Evolutionary conservation across 2,888 invertebrate genomes (phyloP).

Genomic region (Tenthredo amoena): DNA sequence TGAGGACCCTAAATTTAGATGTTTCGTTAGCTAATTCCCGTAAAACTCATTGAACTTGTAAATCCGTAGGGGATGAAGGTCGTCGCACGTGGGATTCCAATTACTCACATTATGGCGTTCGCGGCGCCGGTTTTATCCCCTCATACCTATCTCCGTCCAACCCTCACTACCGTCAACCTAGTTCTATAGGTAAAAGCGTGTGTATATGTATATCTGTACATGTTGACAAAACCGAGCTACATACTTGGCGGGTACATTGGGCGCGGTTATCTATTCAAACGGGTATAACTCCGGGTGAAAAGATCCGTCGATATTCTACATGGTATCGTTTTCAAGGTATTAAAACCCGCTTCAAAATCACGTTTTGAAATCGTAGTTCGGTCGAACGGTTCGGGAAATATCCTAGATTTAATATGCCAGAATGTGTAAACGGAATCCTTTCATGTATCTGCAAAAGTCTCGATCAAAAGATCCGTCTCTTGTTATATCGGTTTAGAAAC

Average conservation of each 20-base stretch:
- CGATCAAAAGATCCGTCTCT: neutral
- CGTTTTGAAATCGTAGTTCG: neutral
- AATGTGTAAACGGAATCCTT: neutral
- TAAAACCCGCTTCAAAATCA: neutral
- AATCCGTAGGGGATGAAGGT: conserved; percentile 24
- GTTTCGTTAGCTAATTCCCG: conserved; percentile 62
- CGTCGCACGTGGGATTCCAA: conserved; percentile 68
- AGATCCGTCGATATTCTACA: neutral
- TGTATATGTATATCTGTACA: neutral
- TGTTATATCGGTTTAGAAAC: neutral
- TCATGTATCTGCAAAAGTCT: neutral
- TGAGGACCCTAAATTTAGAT: conserved; percentile 51
- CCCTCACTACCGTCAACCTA: too few relatives aligned
- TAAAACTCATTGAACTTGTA: conserved; percentile 68
- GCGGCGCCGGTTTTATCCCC: neutral
- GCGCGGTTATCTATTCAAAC: neutral
- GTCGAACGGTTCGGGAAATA: neutral
- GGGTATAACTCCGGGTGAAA: neutral
- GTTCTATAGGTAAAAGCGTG: neutral
- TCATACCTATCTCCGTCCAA: neutral
- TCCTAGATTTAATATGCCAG: neutral
- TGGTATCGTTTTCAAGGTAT: neutral
- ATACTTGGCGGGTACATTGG: neutral
- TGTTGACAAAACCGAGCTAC: neutral
- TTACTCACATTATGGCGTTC: conserved; percentile 70